Evolutionary conservation across 2,888 invertebrate species (phyloP), one percentile per base, ranked within the genome.

Genomic region (Athalia cordata): DNA sequence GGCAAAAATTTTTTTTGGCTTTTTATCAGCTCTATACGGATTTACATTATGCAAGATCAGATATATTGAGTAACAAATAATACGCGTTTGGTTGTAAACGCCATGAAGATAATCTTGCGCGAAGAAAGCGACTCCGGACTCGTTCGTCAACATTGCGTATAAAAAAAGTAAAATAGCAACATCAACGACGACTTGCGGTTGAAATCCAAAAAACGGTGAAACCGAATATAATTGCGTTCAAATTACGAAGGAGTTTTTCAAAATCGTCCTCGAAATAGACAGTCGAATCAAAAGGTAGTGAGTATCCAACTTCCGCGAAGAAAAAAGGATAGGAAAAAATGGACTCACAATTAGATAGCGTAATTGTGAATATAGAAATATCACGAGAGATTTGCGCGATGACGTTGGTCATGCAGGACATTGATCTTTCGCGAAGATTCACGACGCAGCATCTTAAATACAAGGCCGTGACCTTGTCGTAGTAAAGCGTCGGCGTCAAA

Each of bases 401-500:
- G 62, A 75, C 29, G 75, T 59, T 43, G 52, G 9, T n/a, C 62
- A 47, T 29, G 55, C 50, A 29, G 75, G 75, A 15, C 75, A 62
- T 75, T 75, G 62, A 61, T 75, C 75, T 50, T 50, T 75, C 29
- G 29, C 6, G 15, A 52, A 9, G n/a, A n/a, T 43, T 45, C 59
- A 57, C 55, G 47, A 29, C 11, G 43, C 70, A 57, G 13, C 50
- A n/a, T 75, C 74, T 62, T 49, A n/a, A 50, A 29, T 61, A 75
- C 74, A 75, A 75, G 62, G 62, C n/a, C 74, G 49, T 11, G 74
- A 43, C 74, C 74, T 75, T 62, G 74, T n/a, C 29, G 50, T 29
- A n/a, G 13, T 13, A 7, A n/a, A 15, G 29, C 13, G 15, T 49
- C 47, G 49, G 66, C 43, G 43, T 52, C 0, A 29, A 61, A 68